Base-by-base conservation (phyloP, 2,797 vertebrate genomes). In the Pagetopsis macropterus region DNA sequence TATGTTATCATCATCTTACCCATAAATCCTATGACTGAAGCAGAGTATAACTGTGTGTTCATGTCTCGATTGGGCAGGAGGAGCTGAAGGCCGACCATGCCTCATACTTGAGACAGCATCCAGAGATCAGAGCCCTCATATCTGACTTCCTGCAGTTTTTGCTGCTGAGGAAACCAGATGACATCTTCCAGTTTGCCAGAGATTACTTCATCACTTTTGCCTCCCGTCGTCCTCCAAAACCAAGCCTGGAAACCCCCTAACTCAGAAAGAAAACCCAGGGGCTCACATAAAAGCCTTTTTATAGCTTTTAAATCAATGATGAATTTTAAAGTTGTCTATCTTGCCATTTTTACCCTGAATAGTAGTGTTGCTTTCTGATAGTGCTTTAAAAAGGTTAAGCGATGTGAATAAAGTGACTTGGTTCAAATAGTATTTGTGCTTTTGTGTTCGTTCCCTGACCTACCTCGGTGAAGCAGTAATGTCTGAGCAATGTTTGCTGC, bases 101-200 rank as follows among this genome's bases (percentile, higher is more conserved):
- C 17, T 87, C 89, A 1, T 99, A 98, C 40, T 12, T 97, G 37
- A 92, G 87, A 72, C 93, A 93, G 16, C 96, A 97, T 73, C 97
- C 97, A 0, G 96, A 99, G 77, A 91, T 98, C 56, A 89, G 76
- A 19, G 87, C 89, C 0, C 88, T 99, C 12, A 61, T 97, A 62
- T 93, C 95, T 0, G 96, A 99, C 87, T 99, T 99, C 86, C 86
- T 99, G 73, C 96, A 96, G 81, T 95, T 96, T 43, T 78, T 99
- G 72, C 90, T 99, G 27, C 75, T 98, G 37, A 94, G 87, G 21
- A 96, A 96, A 89, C 98, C 97, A 0, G 71, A 83, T 0, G 93
- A 99, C 7, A 88, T 96, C 21, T 76, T 96, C 76, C 85, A 93
- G 56, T 98, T 97, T 62, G 95, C 96, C 0, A 91, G 89, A 1